Percentiles rank a stretch among this genome's conserved stretches.
These are phyloP conservation scores for Aplysina aerophoba DNA, from an alignment of 37 sponge, comb jelly and placozoan genomes.

Conservation along the genomic window DNA sequence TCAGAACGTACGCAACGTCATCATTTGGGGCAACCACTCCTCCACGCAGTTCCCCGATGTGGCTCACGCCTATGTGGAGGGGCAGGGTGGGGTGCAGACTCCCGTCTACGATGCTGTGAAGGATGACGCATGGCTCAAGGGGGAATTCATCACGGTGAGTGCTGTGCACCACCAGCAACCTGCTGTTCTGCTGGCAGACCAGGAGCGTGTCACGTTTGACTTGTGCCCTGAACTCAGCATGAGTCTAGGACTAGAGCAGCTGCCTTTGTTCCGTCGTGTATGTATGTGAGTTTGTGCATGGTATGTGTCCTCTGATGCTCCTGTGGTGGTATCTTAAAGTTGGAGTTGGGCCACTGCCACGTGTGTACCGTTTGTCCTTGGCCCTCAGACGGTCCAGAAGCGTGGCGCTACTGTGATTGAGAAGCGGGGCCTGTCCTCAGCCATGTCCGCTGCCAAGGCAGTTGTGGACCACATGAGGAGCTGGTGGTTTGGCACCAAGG, in stretches of 20 bases:
- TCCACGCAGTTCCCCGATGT: conserved; percentile 98
- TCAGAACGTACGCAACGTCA: conserved; percentile 82
- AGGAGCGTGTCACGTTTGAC: no score
- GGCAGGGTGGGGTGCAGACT: conserved; percentile 29
- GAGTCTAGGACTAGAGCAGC: no score
- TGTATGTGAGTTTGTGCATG: no score
- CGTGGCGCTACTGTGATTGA: conserved; percentile 95
- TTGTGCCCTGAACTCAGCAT: no score
- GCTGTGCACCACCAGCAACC: no score
- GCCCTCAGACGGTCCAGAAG: conserved; percentile 86
- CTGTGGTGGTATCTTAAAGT: no score
- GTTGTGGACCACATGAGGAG: conserved; percentile 95
- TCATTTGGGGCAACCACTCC: conserved; percentile 99
- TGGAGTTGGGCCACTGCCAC: no score
- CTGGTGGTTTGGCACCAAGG: conserved; percentile 93
- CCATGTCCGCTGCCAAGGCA: conserved; percentile 99
- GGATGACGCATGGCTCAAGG: conserved; percentile 96
- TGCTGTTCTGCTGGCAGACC: no score
- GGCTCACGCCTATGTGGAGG: conserved; percentile 69
- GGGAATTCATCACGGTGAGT: conserved; percentile 90
- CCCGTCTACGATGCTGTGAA: conserved; percentile 74
- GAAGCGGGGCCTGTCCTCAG: conserved; percentile 91
- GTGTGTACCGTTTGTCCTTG: not conserved
- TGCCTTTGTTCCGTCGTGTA: no score
- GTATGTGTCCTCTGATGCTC: no score